These are phyloP conservation scores for Oryctolagus cuniculus DNA, from an alignment of 2,113 vertebrate species.

Conservation along the genomic window mOryCun1.1 NC_091438.1:20038501-20039000, in stretches of 20 bases:
- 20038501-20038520: accelerated
- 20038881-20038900: not conserved
- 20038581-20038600: not conserved
- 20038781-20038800: too few relatives aligned
- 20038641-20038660: constrained; percentile 26
- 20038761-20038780: too few relatives aligned
- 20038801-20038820: not conserved
- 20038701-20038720: accelerated
- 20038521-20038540: not conserved
- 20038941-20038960: accelerated
- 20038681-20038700: not conserved
- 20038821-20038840: not conserved
- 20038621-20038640: not conserved
- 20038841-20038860: not conserved
- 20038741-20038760: too few relatives aligned
- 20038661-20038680: not conserved
- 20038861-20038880: not conserved
- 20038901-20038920: accelerated
- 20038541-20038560: accelerated
- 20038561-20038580: not conserved
- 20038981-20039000: too few relatives aligned
- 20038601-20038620: not conserved
- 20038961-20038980: not conserved
- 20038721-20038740: not conserved
- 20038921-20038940: not conserved